Conservation (phyloP, 2,113 vertebrate genomes). For the Gasterosteus aculeatus region DNA sequence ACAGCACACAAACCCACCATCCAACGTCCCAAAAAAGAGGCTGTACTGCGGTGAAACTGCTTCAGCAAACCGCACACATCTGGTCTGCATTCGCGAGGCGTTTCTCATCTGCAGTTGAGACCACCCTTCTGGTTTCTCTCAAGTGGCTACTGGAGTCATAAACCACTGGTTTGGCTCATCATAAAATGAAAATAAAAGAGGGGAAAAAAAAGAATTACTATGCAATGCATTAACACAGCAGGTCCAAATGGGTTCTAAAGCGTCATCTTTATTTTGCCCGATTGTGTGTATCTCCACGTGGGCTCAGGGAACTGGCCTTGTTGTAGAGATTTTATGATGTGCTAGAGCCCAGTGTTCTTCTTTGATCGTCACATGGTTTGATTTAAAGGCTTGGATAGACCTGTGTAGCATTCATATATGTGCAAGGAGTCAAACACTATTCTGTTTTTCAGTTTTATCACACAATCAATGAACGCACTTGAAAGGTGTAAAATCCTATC, state of each 20-base stretch:
- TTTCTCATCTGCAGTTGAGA: slow-evolving; percentile 50
- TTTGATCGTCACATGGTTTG: slow-evolving; percentile 5
- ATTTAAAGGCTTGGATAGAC: slow-evolving; percentile 22
- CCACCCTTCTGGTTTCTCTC: slow-evolving; percentile 59
- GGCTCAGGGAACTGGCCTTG: not conserved
- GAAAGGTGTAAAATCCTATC: slow-evolving; percentile 59
- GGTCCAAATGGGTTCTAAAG: slow-evolving; percentile 15
- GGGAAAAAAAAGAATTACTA: not conserved
- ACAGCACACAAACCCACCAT: slow-evolving; percentile 29
- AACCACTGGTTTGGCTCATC: slow-evolving; percentile 65
- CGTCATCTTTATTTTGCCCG: slow-evolving; percentile 2
- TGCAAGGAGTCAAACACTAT: slow-evolving; percentile 9
- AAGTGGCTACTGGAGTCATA: slow-evolving; percentile 61
- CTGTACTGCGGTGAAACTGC: slow-evolving; percentile 36
- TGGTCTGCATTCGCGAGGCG: slow-evolving; percentile 60
- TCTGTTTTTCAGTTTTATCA: slow-evolving; percentile 43
- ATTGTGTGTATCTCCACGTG: slow-evolving; percentile 6
- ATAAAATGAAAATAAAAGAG: slow-evolving; percentile 49
- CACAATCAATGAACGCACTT: slow-evolving; percentile 46
- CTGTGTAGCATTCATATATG: not conserved
- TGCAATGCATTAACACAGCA: slow-evolving; percentile 1
- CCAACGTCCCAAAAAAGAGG: slow-evolving; percentile 39
- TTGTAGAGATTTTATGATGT: slow-evolving; percentile 7
- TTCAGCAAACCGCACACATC: slow-evolving; percentile 53
- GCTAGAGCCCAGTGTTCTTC: not conserved